Percentiles rank a stretch among this genome's conserved stretches.
Conservation (phyloP, 2,113 vertebrate species). For the Natator depressus region DNA sequence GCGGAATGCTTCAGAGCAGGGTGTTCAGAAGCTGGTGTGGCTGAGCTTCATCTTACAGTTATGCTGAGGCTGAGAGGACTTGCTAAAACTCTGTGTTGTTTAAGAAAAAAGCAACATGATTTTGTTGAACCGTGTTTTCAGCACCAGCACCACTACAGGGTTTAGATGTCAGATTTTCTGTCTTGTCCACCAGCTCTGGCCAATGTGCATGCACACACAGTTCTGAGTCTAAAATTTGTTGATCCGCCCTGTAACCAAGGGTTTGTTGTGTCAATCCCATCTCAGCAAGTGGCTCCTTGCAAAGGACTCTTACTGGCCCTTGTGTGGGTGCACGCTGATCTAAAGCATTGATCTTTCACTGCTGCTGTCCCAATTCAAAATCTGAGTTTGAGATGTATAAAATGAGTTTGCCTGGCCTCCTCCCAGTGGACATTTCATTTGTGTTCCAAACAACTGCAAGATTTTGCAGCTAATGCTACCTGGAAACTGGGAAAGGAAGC, state of each 20-base stretch:
- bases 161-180: neutral
- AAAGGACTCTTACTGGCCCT: neutral
- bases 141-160: neutral
- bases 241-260: neutral
- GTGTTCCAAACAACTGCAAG: neutral
- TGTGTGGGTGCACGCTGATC: neutral
- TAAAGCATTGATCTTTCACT: neutral
- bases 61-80: neutral
- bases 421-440: neutral
- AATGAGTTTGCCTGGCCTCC: neutral
- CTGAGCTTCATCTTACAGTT: neutral
- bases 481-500: neutral
- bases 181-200: neutral
- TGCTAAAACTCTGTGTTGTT: neutral
- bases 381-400: neutral
- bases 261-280: neutral
- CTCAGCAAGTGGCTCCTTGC: rapidly evolving
- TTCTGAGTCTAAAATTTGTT: neutral
- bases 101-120: neutral
- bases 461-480: neutral
- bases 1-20: neutral
- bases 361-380: neutral
- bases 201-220: neutral
- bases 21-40: neutral
- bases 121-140: neutral